These are phyloP conservation scores for Chromis chromis DNA, from an alignment of 2,797 vertebrate species.

Conservation along the genomic window DNA sequence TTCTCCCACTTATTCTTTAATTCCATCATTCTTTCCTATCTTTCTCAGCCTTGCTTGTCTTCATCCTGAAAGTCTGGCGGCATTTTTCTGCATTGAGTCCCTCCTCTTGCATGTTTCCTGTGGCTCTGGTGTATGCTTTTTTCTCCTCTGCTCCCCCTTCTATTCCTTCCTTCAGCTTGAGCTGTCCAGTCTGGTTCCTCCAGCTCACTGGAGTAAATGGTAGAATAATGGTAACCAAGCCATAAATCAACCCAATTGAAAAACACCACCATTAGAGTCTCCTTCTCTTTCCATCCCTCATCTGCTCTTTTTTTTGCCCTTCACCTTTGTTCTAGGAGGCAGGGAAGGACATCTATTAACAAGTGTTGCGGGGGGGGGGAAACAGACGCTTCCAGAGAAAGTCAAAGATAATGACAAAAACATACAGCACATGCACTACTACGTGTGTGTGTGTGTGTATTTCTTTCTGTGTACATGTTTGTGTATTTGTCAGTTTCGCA, in stretches of 20 bases:
- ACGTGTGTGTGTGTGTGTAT: conserved; percentile 21
- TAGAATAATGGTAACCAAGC: conserved; percentile 76
- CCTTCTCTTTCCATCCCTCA: conserved; percentile 59
- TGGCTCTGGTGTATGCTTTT: conserved; percentile 27
- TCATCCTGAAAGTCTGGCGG: conserved; percentile 37
- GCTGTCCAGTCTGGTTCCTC: conserved; percentile 63
- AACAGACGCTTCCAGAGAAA: conserved; percentile 36
- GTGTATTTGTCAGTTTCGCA: conserved; percentile 29
- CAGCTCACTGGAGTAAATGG: conserved; percentile 64
- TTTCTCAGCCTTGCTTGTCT: conserved; percentile 46
- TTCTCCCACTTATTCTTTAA: conserved; percentile 48
- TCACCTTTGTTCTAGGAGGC: conserved; percentile 76
- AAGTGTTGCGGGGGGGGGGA: conserved; percentile 25
- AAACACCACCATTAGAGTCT: conserved; percentile 74
- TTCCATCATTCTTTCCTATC: conserved; percentile 43
- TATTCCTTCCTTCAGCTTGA: conserved; percentile 32
- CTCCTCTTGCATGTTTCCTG: conserved; percentile 32
- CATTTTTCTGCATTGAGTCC: conserved; percentile 41
- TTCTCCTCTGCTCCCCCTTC: not conserved
- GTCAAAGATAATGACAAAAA: conserved; percentile 49
- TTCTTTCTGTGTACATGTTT: conserved; percentile 12
- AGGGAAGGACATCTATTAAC: conserved; percentile 54
- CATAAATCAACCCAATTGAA: conserved; percentile 81
- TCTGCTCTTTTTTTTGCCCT: conserved; percentile 72
- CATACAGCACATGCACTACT: conserved; percentile 13